phyloP scores from a whole-genome alignment of 1,140 invertebrate species.

The Drosophila repletoides region DNA sequence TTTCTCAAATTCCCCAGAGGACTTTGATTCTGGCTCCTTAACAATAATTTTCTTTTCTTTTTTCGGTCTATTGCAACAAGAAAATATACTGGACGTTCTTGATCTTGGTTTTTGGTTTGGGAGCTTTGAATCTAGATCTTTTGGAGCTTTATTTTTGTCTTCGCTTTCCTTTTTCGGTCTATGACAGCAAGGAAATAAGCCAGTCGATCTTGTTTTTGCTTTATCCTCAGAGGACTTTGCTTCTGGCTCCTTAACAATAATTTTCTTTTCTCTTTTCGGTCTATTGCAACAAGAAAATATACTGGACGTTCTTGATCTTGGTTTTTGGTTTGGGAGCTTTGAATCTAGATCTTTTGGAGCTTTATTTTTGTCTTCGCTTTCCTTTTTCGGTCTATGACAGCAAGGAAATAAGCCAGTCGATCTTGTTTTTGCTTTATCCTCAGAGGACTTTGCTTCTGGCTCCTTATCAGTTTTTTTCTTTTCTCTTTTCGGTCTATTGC shows the following conservation, averaged over 20 bases:
- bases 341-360: not conserved
- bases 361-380: not conserved
- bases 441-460: too few species aligned
- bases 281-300: not conserved
- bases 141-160: too few species aligned
- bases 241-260: too few species aligned
- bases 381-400: not conserved
- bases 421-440: too few species aligned
- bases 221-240: too few species aligned
- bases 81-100: not conserved
- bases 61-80: not conserved
- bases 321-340: not conserved
- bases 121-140: too few species aligned
- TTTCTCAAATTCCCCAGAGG: not conserved
- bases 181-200: too few species aligned
- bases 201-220: too few species aligned
- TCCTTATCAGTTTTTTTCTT: too few species aligned
- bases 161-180: too few species aligned
- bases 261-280: not conserved
- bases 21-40: not conserved
- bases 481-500: too few species aligned
- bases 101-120: too few species aligned
- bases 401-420: not conserved
- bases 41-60: not conserved
- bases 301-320: not conserved